Conservation (phyloP, 2,797 vertebrate species). For the Borostomias antarcticus region DNA sequence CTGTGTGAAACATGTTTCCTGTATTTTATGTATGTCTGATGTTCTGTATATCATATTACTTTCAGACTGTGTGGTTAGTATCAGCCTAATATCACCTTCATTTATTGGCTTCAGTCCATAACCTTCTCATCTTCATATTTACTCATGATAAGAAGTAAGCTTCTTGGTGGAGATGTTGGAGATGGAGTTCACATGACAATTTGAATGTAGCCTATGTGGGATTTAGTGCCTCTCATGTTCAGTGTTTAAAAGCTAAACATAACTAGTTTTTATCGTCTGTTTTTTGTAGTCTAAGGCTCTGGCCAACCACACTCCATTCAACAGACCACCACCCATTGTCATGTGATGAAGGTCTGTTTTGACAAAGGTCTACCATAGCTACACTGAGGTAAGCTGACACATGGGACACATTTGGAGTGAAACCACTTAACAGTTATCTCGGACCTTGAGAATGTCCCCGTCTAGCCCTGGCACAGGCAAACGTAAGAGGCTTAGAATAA, state of each 20-base stretch:
- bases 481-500: constrained; percentile 51
- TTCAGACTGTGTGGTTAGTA: neutral
- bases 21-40: no score
- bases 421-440: constrained; percentile 7
- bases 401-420: neutral
- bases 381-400: constrained; percentile 34
- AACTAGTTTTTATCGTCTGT: no score
- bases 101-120: no score
- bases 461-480: neutral
- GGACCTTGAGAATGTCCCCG: constrained; percentile 3
- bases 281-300: no score
- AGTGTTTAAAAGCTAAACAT: no score
- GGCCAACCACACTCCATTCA: neutral
- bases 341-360: constrained; percentile 11
- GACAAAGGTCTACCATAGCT: neutral
- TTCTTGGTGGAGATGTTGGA: no score
- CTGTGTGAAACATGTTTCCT: neutral
- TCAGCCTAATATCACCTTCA: no score
- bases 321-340: neutral
- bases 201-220: no score
- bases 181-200: no score
- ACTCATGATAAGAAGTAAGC: no score
- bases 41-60: neutral
- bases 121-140: no score
- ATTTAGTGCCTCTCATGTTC: no score